Base-by-base conservation (phyloP, 2,797 vertebrate species). In the Sebastes itinus region DNA sequence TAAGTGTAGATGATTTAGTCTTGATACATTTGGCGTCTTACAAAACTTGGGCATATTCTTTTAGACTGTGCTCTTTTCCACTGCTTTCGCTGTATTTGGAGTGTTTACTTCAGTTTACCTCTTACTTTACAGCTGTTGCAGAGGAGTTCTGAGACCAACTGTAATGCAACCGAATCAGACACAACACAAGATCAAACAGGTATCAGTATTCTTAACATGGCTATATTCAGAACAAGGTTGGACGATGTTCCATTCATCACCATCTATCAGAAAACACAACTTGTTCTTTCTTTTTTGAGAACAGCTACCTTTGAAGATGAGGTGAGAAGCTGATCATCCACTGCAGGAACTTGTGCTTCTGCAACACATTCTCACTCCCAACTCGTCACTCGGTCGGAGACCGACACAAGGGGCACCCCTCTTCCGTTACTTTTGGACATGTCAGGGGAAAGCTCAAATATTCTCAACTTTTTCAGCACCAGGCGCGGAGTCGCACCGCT, bases 131-230 rank as follows among this genome's bases (percentile, higher is more conserved):
- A 90, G 88, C 25, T 86, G 58, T 2, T 74, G 63, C 38, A 72
- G 3, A 18, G 8, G 4, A 10, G 0, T 16, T 20, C 78, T 59
- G 89, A 85, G 27, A 65, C 38, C 73, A 60, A 38, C 42, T 13
- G 1, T 63, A 67, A 16, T 20, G 12, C 10, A 32, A 42, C 58
- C 0, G 11, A 85, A 33, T 30, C 79, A 14, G 68, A 22, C 12
- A 4, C 79, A 64, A 18, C 77, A 61, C 12, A 66, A 54, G 78
- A 75, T 6, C 69, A 82, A 72, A 60, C 75, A 88, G 88, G 90
- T 90, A 88, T 55, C 28, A 22, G 2, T 28, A 22, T 16, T n/a
- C n/a, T 32, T 1, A 10, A 42, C 7, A 18, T 30, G 9, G 4
- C 11, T 5, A 25, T n/a, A 32, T 20, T 22, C 20, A 23, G 9